These are phyloP conservation scores for Ectemnius cavifrons DNA, from an alignment of 2,888 invertebrate genomes.

Conservation along the genomic window DNA sequence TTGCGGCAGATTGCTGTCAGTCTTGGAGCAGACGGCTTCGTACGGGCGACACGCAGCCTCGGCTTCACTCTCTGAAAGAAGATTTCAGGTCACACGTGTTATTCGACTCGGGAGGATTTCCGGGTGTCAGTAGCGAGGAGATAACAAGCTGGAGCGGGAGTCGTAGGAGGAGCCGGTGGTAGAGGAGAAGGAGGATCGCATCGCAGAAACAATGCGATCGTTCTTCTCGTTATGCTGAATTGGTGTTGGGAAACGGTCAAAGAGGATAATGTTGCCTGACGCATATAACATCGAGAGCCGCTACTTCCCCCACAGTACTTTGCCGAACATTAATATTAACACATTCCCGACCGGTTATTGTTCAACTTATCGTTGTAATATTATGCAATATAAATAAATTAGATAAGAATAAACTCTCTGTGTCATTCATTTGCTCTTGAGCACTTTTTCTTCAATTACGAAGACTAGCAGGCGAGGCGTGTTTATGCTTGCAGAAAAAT, in stretches of 20 bases:
- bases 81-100: slow-evolving; percentile 8
- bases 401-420: no score
- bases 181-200: slow-evolving; percentile 1
- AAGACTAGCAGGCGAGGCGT: no score
- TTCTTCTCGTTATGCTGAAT: slow-evolving; percentile 25
- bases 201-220: slow-evolving; percentile 24
- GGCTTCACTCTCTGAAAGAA: slow-evolving; percentile 8
- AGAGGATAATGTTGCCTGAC: no score
- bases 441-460: no score
- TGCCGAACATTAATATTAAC: no score
- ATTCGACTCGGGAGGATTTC: neutral
- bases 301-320: no score
- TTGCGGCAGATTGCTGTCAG: neutral
- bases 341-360: no score
- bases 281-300: no score
- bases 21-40: neutral
- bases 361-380: no score
- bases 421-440: no score
- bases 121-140: neutral
- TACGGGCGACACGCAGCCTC: neutral
- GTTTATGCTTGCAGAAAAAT: no score
- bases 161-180: neutral
- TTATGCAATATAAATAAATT: no score
- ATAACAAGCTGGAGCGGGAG: slow-evolving; percentile 13
- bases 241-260: neutral